Evolutionary conservation across 2,888 invertebrate species (phyloP).

Genomic region (Scaptomyza cyrtandrae): DNA sequence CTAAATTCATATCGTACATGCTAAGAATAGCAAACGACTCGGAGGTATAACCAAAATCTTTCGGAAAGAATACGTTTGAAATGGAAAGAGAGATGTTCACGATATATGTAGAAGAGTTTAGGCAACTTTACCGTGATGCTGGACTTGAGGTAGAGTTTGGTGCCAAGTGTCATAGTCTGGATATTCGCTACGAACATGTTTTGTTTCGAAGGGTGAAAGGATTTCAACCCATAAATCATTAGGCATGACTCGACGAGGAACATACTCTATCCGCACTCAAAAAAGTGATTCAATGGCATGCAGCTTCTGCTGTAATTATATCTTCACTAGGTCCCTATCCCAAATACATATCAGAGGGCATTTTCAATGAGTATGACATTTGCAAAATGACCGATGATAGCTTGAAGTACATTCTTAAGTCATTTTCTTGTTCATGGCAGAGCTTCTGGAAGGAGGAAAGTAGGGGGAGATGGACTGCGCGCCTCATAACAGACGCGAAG

Average conservation of each 20-base stretch:
- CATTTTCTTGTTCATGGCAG: constrained; percentile 63
- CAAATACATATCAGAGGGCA: constrained; percentile 6
- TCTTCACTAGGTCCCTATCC: constrained; percentile 62
- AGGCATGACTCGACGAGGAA: constrained; percentile 68
- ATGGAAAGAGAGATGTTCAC: constrained; percentile 66
- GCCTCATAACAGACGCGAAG: no score
- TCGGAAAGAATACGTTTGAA: constrained; percentile 32
- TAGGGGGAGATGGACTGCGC: no score
- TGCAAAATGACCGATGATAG: constrained; percentile 26
- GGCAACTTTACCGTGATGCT: constrained; percentile 50
- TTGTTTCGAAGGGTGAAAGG: constrained; percentile 63
- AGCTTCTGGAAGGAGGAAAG: no score
- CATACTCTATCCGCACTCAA: constrained; percentile 71
- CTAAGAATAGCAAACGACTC: constrained; percentile 39
- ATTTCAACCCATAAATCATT: constrained; percentile 70
- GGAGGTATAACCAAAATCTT: constrained; percentile 29
- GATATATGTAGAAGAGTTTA: constrained; percentile 58
- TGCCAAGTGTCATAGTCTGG: constrained; percentile 46
- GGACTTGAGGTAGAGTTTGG: constrained; percentile 55
- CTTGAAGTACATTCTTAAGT: constrained; percentile 29
- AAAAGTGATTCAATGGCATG: constrained; percentile 81
- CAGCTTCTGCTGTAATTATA: constrained; percentile 74
- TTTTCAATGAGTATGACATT: constrained; percentile 39
- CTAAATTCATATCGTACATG: constrained; percentile 37
- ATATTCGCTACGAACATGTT: constrained; percentile 49